Percentiles rank a stretch among this genome's conserved stretches.
These are phyloP conservation scores for Acrocephalus kingi DNA, from an alignment of 2,113 vertebrate genomes.

Conservation along the genomic window DNA sequence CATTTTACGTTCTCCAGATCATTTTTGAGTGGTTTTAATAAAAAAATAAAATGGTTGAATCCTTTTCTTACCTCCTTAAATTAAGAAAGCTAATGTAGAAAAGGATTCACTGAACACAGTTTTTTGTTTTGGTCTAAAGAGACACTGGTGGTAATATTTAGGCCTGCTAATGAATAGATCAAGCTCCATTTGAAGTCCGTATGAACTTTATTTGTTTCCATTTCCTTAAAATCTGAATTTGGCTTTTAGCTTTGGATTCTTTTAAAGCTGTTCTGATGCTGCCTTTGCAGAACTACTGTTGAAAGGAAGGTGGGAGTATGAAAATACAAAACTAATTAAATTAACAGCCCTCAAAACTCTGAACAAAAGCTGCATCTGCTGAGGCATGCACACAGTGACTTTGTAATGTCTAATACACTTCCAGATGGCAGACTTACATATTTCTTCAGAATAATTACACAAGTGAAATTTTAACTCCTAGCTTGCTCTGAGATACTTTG, in stretches of 20 bases:
- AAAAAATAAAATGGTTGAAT: not conserved
- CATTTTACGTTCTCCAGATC: not conserved
- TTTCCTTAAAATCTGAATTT: constrained; percentile 9
- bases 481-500: not conserved
- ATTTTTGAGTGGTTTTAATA: not conserved
- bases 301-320: constrained; percentile 55
- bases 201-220: not conserved
- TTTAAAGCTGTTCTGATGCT: constrained; percentile 1
- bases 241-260: not conserved
- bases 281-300: constrained; percentile 28
- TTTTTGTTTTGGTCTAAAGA: not conserved
- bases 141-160: not conserved
- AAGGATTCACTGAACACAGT: not conserved
- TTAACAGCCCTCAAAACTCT: constrained; percentile 61
- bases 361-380: constrained; percentile 69
- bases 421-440: constrained; percentile 64
- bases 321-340: constrained; percentile 68
- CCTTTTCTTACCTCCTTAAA: not conserved
- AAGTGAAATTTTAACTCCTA: constrained; percentile 59
- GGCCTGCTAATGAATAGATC: not conserved
- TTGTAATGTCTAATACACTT: constrained; percentile 55
- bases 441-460: constrained; percentile 49
- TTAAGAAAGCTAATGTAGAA: not conserved
- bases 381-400: constrained; percentile 51
- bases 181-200: not conserved